These are phyloP conservation scores for Cricetomys ansorgei DNA, from an alignment of 2,113 vertebrate species.

Conservation along the genomic window DNA sequence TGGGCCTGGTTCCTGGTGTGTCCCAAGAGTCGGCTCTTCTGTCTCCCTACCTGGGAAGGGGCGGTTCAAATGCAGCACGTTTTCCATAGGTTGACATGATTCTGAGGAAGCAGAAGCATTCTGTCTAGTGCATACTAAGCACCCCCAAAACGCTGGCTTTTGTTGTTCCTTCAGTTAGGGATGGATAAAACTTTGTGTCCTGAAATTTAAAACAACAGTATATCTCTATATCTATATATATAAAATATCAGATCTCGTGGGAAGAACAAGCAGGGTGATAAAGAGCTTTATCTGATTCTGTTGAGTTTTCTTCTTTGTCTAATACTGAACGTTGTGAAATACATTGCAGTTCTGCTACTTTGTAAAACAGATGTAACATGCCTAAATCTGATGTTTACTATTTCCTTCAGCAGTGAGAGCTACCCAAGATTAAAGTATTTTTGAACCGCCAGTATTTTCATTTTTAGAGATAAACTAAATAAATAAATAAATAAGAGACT, in stretches of 20 bases:
- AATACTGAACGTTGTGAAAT: not conserved
- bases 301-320: not conserved
- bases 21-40: not conserved
- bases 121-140: not conserved
- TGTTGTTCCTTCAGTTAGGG: not conserved
- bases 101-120: not conserved
- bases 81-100: too few relatives aligned
- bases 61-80: not conserved
- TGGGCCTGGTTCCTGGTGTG: not conserved
- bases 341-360: not conserved
- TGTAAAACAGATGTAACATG: slow-evolving; percentile 24
- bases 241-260: not conserved
- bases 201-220: not conserved
- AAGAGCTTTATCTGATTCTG: slow-evolving; percentile 8
- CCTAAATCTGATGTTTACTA: slow-evolving; percentile 16
- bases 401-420: not conserved
- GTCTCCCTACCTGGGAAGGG: not conserved
- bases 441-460: not conserved
- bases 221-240: not conserved
- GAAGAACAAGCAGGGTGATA: not conserved
- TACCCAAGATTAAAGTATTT: slow-evolving; percentile 1
- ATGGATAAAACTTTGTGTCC: not conserved
- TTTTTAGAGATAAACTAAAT: not conserved
- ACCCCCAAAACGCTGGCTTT: not conserved
- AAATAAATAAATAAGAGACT: not conserved